A percentile compares a stretch with the other conserved stretches of the same genome.
These are phyloP conservation scores for Furcifer pardalis DNA, from an alignment of 2,797 vertebrate species.

Conservation along the genomic window DNA sequence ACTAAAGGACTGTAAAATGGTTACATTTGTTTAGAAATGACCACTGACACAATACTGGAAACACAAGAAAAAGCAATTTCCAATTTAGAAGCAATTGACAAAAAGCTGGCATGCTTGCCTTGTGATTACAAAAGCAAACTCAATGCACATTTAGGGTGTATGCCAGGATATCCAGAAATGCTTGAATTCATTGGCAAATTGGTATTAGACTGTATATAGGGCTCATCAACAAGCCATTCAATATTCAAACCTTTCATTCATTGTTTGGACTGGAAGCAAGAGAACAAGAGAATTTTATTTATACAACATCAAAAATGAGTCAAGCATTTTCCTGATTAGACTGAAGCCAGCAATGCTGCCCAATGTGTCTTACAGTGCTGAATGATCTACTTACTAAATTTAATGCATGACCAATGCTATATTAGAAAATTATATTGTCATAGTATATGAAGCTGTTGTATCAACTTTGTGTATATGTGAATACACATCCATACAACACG, in stretches of 20 bases:
- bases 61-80: slow-evolving; percentile 22
- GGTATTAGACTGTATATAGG: slow-evolving; percentile 39
- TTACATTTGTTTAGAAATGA: slow-evolving; percentile 49
- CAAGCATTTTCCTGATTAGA: neutral
- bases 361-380: neutral
- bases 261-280: neutral
- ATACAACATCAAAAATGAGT: neutral
- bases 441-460: neutral
- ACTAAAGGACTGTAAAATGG: slow-evolving; percentile 48
- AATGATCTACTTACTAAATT: neutral
- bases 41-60: slow-evolving; percentile 33
- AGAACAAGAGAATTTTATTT: slow-evolving; percentile 30
- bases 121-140: slow-evolving; percentile 47
- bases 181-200: slow-evolving; percentile 42
- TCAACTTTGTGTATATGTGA: neutral
- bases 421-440: neutral
- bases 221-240: slow-evolving; percentile 46
- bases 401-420: neutral
- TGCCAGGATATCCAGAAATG: slow-evolving; percentile 36
- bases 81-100: slow-evolving; percentile 55
- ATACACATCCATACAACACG: no score
- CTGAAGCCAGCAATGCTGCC: slow-evolving; percentile 12
- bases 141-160: slow-evolving; percentile 13
- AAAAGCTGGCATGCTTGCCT: slow-evolving; percentile 35
- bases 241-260: slow-evolving; percentile 23